Evolutionary conservation across 1,140 invertebrate genomes (phyloP).

Genomic region (Anadara kagoshimensis): DNA sequence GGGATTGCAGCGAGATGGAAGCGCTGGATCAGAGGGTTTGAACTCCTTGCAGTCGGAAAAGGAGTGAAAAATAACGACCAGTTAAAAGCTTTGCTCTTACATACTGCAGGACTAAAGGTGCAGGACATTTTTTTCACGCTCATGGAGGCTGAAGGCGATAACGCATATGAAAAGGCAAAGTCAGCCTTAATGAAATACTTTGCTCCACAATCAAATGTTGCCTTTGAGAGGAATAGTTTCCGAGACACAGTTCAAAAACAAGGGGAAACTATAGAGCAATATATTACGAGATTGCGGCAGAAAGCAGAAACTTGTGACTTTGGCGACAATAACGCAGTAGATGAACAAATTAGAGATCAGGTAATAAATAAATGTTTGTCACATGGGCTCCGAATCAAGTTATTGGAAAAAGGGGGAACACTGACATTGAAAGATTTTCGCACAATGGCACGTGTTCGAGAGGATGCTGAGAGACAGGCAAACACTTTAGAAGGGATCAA

Average conservation of each 20-base stretch:
- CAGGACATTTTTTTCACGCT: constrained; percentile 51
- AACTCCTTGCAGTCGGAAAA: constrained; percentile 34
- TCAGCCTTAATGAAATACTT: constrained; percentile 29
- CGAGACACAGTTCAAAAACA: constrained; percentile 12
- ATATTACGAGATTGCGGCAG: constrained; percentile 34
- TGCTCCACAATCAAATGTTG: constrained; percentile 20
- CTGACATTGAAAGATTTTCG: constrained; percentile 25
- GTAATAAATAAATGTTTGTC: constrained; percentile 36
- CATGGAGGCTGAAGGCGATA: constrained; percentile 9
- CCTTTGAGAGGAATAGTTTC: constrained; percentile 31
- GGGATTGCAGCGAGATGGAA: constrained; percentile 25
- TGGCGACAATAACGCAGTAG: constrained; percentile 14
- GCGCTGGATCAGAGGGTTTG: constrained; percentile 41
- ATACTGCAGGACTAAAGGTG: constrained; percentile 38
- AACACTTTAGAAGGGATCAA: constrained; percentile 1
- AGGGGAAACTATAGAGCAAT: constrained; percentile 35
- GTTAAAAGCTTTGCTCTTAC: constrained; percentile 38
- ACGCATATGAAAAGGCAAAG: not conserved
- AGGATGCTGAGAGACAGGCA: constrained; percentile 10
- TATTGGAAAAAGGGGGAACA: constrained; percentile 23
- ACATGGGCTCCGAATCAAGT: constrained; percentile 17
- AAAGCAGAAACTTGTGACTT: constrained; percentile 34
- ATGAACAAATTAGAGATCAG: constrained; percentile 36
- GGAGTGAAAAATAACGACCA: constrained; percentile 26
- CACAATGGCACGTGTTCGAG: constrained; percentile 14